phyloP scores from a whole-genome alignment of 2,888 invertebrate genomes.

The Archaeoteleia sp. region DNA sequence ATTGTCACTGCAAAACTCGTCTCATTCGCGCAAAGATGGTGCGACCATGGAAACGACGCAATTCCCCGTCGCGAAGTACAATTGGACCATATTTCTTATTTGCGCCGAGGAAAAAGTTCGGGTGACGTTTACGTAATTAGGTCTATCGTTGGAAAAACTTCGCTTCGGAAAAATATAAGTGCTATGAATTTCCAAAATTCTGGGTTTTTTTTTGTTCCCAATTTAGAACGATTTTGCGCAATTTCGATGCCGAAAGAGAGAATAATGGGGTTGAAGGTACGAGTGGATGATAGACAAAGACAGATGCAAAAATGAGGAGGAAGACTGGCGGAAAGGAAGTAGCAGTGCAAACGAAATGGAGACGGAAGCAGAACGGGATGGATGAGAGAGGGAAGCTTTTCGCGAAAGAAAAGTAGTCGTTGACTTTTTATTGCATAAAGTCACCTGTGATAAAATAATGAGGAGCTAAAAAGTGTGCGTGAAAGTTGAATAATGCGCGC shows the following conservation, averaged over 20 bases:
- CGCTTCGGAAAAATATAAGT: not conserved
- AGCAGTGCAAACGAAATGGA: not conserved
- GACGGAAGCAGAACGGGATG: not conserved
- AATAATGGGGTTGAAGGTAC: not conserved
- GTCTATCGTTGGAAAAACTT: not conserved
- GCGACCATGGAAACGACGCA: slow-evolving; percentile 5
- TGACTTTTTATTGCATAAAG: slow-evolving; percentile 2
- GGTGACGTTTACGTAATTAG: slow-evolving; percentile 10
- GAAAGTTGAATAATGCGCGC: not conserved
- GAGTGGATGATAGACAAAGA: not conserved
- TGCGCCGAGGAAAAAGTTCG: not conserved
- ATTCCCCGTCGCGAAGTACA: slow-evolving; percentile 5
- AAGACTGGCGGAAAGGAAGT: not conserved
- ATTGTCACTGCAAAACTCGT: slow-evolving; percentile 2
- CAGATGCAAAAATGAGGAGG: not conserved
- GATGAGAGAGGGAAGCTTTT: not conserved
- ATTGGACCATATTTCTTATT: slow-evolving; percentile 6
- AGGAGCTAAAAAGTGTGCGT: not conserved
- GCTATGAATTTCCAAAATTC: no score
- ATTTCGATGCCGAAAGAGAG: no score
- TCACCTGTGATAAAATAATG: slow-evolving; percentile 4
- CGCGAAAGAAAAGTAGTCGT: not conserved
- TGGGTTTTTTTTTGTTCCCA: no score
- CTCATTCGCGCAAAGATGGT: not conserved
- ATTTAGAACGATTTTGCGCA: no score